A percentile compares a stretch with the other conserved stretches of the same genome.
Conservation (phyloP, 2,888 invertebrate species). For the Galeopsomyia nigrocyanea region DNA sequence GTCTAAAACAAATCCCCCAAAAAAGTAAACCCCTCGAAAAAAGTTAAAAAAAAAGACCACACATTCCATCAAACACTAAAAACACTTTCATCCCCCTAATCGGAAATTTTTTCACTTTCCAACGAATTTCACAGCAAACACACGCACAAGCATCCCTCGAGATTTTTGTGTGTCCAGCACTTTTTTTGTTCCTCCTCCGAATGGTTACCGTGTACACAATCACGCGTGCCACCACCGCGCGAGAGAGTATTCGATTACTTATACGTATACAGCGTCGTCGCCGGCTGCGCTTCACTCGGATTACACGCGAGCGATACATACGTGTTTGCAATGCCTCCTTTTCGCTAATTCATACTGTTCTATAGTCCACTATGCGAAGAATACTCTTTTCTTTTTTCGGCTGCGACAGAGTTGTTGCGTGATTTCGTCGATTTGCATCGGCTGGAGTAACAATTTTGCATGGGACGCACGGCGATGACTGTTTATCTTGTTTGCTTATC, state of each 20-base stretch:
- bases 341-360: background rate
- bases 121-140: no score
- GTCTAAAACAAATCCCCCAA: no score
- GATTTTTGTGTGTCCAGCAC: constrained; percentile 1
- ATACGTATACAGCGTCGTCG: no score
- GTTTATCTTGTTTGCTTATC: no score
- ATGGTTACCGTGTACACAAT: constrained; percentile 31
- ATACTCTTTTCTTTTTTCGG: background rate
- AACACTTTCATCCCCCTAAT: no score
- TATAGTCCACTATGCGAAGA: background rate
- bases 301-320: constrained; percentile 3
- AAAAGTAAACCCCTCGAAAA: no score
- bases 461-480: no score
- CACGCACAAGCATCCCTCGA: background rate
- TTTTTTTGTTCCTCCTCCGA: constrained; percentile 13
- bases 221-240: constrained; percentile 44
- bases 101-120: no score
- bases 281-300: no score
- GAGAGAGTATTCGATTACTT: constrained; percentile 55
- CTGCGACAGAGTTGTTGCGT: background rate
- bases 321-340: background rate
- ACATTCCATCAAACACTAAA: no score
- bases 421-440: background rate
- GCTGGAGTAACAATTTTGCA: no score
- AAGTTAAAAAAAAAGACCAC: no score